These are phyloP conservation scores for Ctenomys sociabilis DNA, from an alignment of 2,113 vertebrate genomes.

Conservation along the genomic window DNA sequence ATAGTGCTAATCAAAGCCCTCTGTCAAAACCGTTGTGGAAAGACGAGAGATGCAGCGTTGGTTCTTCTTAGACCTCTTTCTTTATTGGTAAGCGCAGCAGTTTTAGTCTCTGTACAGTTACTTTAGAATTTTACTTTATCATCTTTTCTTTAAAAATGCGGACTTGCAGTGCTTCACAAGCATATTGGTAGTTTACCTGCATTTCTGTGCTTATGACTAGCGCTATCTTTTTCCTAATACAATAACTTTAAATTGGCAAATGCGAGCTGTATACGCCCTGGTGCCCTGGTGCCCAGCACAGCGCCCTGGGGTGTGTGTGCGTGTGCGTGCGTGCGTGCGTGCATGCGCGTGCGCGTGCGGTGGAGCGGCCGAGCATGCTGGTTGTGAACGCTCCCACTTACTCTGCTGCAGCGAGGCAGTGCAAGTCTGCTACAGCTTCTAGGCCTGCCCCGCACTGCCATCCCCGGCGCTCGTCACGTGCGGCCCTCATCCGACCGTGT, in stretches of 20 bases:
- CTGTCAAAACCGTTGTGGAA: background rate
- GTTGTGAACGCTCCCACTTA: background rate
- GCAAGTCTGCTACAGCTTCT: too few species aligned
- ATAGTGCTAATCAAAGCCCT: background rate
- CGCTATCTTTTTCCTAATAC: background rate
- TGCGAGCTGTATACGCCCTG: background rate
- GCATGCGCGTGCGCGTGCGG: too few species aligned
- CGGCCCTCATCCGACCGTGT: too few species aligned
- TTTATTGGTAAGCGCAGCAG: background rate
- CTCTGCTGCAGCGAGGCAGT: background rate
- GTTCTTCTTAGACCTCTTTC: background rate
- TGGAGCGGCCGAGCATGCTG: background rate
- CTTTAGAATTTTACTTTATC: background rate
- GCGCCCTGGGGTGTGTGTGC: too few species aligned
- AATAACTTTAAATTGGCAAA: background rate
- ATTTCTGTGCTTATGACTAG: background rate
- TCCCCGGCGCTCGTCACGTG: too few species aligned
- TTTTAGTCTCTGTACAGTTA: background rate
- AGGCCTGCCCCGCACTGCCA: background rate
- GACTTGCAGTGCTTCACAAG: background rate
- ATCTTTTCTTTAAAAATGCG: background rate
- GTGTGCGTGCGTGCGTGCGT: too few species aligned
- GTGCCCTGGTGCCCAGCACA: background rate
- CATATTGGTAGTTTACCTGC: fast-evolving
- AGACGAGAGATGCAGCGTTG: fast-evolving